Conservation (phyloP, 2,888 invertebrate species). For the Molorchus minor region DNA sequence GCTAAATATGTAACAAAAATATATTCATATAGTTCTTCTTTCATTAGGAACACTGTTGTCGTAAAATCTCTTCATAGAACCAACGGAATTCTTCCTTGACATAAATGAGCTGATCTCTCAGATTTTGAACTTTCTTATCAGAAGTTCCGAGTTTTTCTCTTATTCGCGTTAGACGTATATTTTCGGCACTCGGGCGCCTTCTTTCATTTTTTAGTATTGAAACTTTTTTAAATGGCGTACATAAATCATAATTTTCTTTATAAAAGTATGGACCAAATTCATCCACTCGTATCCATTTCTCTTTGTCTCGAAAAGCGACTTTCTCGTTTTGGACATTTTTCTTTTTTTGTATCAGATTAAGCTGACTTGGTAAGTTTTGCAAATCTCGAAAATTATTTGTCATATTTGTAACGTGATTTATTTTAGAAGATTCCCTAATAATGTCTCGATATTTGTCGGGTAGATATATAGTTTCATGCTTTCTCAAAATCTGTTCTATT, state of each 20-base stretch:
- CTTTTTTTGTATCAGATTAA: constrained; percentile 33
- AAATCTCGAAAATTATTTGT: constrained; percentile 37
- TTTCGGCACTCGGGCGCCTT: constrained; percentile 10
- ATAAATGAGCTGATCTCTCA: constrained; percentile 20
- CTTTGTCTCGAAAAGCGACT: constrained; percentile 28
- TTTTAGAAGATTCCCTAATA: constrained; percentile 36
- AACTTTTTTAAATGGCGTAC: constrained; percentile 26
- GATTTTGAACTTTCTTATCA: constrained; percentile 16
- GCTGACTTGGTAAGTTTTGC: constrained; percentile 29
- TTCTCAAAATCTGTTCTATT: constrained; percentile 50
- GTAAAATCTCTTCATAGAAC: constrained; percentile 20
- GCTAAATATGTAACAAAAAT: not conserved
- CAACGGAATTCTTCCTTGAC: constrained; percentile 22
- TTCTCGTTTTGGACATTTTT: constrained; percentile 23
- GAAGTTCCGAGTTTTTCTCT: constrained; percentile 11
- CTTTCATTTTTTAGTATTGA: constrained; percentile 11
- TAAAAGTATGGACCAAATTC: constrained; percentile 25
- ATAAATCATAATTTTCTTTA: constrained; percentile 24
- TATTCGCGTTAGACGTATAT: constrained; percentile 14
- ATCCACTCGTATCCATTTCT: constrained; percentile 29
- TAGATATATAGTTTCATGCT: constrained; percentile 46
- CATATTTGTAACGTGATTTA: constrained; percentile 44
- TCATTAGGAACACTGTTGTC: not conserved
- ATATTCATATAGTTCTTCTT: not conserved
- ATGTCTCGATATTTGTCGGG: constrained; percentile 49